Conservation (phyloP, 2,888 invertebrate species). For the Cheilosia vulpina region DNA sequence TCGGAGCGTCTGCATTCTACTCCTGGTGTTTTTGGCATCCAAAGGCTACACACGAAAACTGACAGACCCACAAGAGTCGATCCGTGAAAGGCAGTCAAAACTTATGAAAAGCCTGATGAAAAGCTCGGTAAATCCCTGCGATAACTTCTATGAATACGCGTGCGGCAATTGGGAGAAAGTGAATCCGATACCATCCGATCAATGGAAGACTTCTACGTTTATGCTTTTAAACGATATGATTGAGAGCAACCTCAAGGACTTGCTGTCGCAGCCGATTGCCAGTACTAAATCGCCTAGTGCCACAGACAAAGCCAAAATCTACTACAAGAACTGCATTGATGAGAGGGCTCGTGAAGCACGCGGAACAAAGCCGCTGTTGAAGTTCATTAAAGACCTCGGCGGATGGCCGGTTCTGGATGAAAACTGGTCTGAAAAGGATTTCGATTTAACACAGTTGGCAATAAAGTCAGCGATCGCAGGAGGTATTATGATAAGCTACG, state of each 20-base stretch:
- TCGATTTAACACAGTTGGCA: conserved; percentile 62
- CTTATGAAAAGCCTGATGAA: conserved; percentile 63
- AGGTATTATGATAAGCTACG: conserved; percentile 33
- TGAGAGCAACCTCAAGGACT: conserved; percentile 31
- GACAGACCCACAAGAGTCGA: conserved; percentile 14
- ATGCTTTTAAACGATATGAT: conserved; percentile 38
- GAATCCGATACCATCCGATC: conserved; percentile 67
- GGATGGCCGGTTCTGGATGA: conserved; percentile 71
- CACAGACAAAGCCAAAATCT: conserved; percentile 63
- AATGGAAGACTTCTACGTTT: conserved; percentile 42
- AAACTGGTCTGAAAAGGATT: conserved; percentile 50
- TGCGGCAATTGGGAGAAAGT: conserved; percentile 73
- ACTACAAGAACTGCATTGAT: conserved; percentile 57
- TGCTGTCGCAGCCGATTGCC: conserved; percentile 39
- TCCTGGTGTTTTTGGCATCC: conserved; percentile 1
- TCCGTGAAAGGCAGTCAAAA: conserved; percentile 35
- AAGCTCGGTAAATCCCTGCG: conserved; percentile 62
- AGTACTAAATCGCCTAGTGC: conserved; percentile 31
- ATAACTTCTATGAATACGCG: conserved; percentile 70
- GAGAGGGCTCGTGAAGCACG: conserved; percentile 16
- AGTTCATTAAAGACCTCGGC: conserved; percentile 60
- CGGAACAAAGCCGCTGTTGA: conserved; percentile 44
- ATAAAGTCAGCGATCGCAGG: conserved; percentile 22
- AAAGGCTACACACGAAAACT: conserved; percentile 12
- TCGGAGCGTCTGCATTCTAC: conserved; percentile 18